Percentiles rank a stretch among this genome's conserved stretches.
Conservation (phyloP, 2,113 vertebrate species). For the Heteronetta atricapilla region DNA sequence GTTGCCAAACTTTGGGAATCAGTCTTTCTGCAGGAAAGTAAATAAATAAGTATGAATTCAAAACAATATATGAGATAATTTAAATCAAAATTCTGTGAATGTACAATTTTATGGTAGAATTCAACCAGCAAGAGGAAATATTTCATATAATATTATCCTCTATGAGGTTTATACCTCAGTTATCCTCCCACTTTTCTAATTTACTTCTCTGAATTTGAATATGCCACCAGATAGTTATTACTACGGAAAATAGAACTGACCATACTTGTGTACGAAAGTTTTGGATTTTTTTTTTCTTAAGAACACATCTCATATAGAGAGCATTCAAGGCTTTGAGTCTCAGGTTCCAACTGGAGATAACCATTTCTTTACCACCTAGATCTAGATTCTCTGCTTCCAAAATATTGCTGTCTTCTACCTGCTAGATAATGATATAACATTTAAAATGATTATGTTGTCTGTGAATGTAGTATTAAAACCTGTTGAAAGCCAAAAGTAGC, state of each 20-base stretch:
- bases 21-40: not conserved
- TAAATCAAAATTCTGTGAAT: not conserved
- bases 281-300: not conserved
- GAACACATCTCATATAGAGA: not conserved
- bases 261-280: not conserved
- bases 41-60: not conserved
- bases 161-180: not conserved
- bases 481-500: not conserved
- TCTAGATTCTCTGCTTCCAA: not conserved
- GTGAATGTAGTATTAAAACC: not conserved
- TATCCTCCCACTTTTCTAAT: not conserved
- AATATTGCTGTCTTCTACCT: not conserved
- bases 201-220: not conserved
- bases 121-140: not conserved
- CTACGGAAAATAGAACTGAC: not conserved
- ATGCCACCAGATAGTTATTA: not conserved
- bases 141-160: not conserved
- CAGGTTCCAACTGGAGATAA: not conserved
- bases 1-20: not conserved
- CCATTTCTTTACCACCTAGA: not conserved
- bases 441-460: not conserved
- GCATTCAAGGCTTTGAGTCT: not conserved
- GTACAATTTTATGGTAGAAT: not conserved
- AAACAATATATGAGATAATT: not conserved
- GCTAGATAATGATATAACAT: not conserved